Percentiles rank a stretch among this genome's conserved stretches.
Conservation (phyloP, 2,888 invertebrate genomes). For the Allolobophora icterica region DNA sequence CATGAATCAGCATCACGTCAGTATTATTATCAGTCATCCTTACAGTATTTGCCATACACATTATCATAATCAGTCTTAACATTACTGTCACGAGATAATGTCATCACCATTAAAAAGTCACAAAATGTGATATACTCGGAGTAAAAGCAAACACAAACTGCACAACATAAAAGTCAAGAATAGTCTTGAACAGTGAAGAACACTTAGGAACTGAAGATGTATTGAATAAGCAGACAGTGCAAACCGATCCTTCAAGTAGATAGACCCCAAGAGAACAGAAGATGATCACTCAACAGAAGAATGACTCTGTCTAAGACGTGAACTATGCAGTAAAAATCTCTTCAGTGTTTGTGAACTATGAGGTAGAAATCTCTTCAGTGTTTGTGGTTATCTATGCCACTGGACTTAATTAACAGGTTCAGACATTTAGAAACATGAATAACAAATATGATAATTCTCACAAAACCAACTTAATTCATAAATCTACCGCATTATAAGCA, state of each 20-base stretch:
- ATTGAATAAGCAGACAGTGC: neutral
- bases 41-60: neutral
- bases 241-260: neutral
- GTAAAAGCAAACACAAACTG: neutral
- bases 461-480: neutral
- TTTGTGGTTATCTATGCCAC: too few relatives aligned
- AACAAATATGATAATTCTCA: neutral
- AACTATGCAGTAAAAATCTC: too few relatives aligned
- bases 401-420: neutral
- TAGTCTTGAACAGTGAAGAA: neutral
- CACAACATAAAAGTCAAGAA: conserved; percentile 1
- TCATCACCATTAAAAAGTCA: neutral
- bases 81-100: neutral
- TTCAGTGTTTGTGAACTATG: too few relatives aligned
- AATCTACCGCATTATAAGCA: neutral
- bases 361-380: too few relatives aligned
- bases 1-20: neutral
- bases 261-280: neutral
- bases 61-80: neutral
- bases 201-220: neutral
- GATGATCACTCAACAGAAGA: neutral
- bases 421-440: neutral
- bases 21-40: neutral
- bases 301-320: neutral
- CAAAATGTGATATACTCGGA: neutral